Conservation (phyloP, 1,140 invertebrate genomes). For the Lordiphosa mommai region DNA sequence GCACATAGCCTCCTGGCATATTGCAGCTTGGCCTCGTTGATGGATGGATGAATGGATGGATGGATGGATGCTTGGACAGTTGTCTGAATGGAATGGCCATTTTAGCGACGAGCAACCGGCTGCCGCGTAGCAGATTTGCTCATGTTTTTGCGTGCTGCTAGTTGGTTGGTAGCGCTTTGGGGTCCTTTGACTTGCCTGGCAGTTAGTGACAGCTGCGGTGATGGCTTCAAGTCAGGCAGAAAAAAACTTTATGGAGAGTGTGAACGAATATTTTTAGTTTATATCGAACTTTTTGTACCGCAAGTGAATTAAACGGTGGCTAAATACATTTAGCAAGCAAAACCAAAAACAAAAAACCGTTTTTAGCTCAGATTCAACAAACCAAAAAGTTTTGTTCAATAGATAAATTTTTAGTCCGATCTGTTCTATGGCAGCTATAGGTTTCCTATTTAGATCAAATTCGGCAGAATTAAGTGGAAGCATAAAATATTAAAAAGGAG, state of each 20-base stretch:
- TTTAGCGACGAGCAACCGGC: slow-evolving; percentile 19
- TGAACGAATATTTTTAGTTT: slow-evolving; percentile 26
- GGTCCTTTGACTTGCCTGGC: slow-evolving; percentile 32
- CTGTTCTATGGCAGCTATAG: no score
- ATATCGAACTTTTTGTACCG: slow-evolving; percentile 17
- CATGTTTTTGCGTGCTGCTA: slow-evolving; percentile 45
- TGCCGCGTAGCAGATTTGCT: slow-evolving; percentile 23
- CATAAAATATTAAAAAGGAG: no score
- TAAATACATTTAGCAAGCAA: no score
- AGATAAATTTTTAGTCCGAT: no score
- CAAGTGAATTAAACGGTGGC: not conserved
- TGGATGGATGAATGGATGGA: slow-evolving; percentile 58
- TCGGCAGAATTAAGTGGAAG: no score
- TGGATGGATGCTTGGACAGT: slow-evolving; percentile 27
- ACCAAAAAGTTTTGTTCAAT: no score
- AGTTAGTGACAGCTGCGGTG: slow-evolving; percentile 74
- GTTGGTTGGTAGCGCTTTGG: slow-evolving; percentile 27
- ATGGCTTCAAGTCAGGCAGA: slow-evolving; percentile 25
- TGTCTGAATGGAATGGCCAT: slow-evolving; percentile 17
- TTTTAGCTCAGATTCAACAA: no score
- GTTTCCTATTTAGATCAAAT: no score
- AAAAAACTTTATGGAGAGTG: slow-evolving; percentile 20
- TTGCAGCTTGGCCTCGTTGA: slow-evolving; percentile 53
- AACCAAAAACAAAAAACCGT: no score
- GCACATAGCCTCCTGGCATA: slow-evolving; percentile 48